These are phyloP conservation scores for Drosophila birchii DNA, from an alignment of 2,888 invertebrate genomes.

Conservation along the genomic window DNA sequence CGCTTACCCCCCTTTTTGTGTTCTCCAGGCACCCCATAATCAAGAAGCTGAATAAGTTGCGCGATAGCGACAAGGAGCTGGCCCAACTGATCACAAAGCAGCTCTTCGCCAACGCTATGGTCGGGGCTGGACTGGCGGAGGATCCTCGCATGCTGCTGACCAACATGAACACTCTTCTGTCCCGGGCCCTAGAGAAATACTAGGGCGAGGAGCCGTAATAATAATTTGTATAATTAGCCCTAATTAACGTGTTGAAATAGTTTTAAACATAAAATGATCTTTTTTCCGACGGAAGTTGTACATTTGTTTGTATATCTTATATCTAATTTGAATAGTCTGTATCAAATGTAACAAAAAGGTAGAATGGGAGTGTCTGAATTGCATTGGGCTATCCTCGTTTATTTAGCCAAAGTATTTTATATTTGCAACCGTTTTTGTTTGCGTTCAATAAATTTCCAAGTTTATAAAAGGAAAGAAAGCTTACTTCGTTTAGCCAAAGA, in stretches of 20 bases:
- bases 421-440: too few relatives aligned
- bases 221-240: constrained; percentile 15
- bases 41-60: constrained; percentile 92
- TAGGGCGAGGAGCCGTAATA: constrained; percentile 66
- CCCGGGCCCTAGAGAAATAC: constrained; percentile 92
- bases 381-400: too few relatives aligned
- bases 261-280: neutral
- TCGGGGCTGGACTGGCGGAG: constrained; percentile 96
- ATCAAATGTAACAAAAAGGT: neutral
- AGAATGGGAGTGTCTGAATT: too few relatives aligned
- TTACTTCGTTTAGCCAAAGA: too few relatives aligned
- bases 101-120: constrained; percentile 97
- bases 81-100: constrained; percentile 94
- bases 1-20: neutral
- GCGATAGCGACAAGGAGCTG: constrained; percentile 90
- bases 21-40: constrained; percentile 92
- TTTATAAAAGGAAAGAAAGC: too few relatives aligned
- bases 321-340: neutral
- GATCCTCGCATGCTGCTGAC: constrained; percentile 94
- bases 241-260: constrained; percentile 19
- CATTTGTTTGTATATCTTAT: too few relatives aligned
- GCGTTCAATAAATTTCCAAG: too few relatives aligned
- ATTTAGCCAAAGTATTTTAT: too few relatives aligned
- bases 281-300: neutral
- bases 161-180: constrained; percentile 94